Evolutionary conservation across 1,140 invertebrate species (phyloP).

Genomic region (Spodoptera frugiperda): DNA sequence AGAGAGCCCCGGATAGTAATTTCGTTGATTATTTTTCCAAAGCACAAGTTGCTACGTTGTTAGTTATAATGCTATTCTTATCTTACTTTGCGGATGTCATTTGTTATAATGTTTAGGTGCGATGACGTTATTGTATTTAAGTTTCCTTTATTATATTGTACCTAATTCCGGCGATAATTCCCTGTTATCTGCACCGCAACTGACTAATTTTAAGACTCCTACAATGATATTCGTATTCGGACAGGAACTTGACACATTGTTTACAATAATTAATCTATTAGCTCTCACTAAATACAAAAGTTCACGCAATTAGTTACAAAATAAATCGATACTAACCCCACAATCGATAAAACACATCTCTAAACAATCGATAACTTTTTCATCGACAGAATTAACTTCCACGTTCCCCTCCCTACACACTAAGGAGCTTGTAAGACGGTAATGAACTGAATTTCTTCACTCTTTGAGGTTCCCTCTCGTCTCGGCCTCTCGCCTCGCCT

Average conservation of each 20-base stretch:
- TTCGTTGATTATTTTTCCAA: constrained; percentile 73
- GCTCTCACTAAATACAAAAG: too few species aligned
- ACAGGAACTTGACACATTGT: too few species aligned
- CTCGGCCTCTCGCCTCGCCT: constrained; percentile 57
- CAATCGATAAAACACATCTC: background rate
- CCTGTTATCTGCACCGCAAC: background rate
- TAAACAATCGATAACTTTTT: background rate
- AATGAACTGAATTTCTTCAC: constrained; percentile 77
- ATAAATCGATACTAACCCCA: background rate
- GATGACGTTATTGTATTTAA: background rate
- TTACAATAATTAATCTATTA: too few species aligned
- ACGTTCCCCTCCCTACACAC: constrained; percentile 59
- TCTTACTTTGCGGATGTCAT: background rate
- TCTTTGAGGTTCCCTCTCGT: constrained; percentile 70
- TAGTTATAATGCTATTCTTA: constrained; percentile 4
- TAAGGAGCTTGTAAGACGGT: constrained; percentile 74
- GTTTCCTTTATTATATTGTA: background rate
- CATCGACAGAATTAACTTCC: background rate
- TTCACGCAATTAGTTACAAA: too few species aligned
- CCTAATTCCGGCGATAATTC: constrained; percentile 6
- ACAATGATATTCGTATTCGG: background rate
- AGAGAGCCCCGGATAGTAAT: constrained; percentile 63
- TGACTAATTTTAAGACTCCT: background rate
- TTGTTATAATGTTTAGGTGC: background rate
- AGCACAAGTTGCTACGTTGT: constrained; percentile 7